Conservation (phyloP, 2,888 invertebrate species). For the Cremastinae sp. region DNA sequence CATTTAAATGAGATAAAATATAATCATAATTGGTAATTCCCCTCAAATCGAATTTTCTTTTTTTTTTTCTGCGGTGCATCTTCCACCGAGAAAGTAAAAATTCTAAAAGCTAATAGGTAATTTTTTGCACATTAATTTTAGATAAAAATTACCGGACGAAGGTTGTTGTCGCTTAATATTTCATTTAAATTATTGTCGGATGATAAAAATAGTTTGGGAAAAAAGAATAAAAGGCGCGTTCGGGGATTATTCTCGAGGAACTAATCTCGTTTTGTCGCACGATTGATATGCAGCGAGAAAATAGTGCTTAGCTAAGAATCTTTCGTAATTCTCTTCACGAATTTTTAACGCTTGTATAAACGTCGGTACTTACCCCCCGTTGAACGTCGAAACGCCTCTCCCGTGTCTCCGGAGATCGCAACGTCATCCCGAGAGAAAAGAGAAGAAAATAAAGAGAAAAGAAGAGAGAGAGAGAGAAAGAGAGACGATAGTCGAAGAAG, state of each 20-base stretch:
- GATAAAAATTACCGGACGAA: no score
- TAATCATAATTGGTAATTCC: no score
- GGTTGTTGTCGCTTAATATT: no score
- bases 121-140: no score
- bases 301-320: slow-evolving; percentile 21
- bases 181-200: no score
- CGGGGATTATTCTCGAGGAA: not conserved
- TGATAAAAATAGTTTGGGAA: no score
- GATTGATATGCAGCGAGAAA: not conserved
- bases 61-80: no score
- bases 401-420: slow-evolving; percentile 73
- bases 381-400: slow-evolving; percentile 77
- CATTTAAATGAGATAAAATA: no score
- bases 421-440: slow-evolving; percentile 68
- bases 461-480: slow-evolving; percentile 2
- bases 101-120: no score
- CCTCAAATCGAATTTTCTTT: no score
- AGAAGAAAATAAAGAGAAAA: slow-evolving; percentile 14
- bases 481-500: slow-evolving; percentile 30
- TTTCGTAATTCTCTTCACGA: slow-evolving; percentile 45
- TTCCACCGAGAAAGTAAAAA: no score
- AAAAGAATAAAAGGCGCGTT: no score
- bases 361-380: slow-evolving; percentile 68
- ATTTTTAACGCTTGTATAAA: slow-evolving; percentile 55
- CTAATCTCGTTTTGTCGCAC: not conserved